Evolutionary conservation across 2,888 invertebrate species (phyloP).

Genomic region (Pterobdella sp.): DNA sequence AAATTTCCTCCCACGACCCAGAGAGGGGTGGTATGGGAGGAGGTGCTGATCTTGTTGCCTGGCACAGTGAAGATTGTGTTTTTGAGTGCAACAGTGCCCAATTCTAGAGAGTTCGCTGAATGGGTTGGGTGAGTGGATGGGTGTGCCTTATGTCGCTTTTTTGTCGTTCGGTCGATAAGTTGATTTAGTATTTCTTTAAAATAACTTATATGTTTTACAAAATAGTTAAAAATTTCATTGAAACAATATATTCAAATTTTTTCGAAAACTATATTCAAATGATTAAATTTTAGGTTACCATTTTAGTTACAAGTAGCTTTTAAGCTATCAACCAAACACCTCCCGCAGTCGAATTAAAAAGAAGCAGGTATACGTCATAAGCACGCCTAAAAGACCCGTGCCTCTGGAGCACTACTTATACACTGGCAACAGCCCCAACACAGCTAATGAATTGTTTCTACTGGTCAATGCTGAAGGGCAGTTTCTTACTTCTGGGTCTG

Average conservation of each 20-base stretch:
- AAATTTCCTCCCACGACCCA: constrained; percentile 44
- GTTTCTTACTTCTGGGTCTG: constrained; percentile 61
- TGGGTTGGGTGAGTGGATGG: constrained; percentile 56
- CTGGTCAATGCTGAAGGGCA: constrained; percentile 70
- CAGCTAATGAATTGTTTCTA: constrained; percentile 57
- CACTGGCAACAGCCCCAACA: constrained; percentile 56
- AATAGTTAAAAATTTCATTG: too few relatives aligned
- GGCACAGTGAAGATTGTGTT: constrained; percentile 89
- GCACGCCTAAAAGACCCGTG: constrained; percentile 83
- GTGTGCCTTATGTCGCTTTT: neutral
- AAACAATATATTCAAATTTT: too few relatives aligned
- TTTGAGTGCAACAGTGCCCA: constrained; percentile 95
- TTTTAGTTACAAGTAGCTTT: neutral
- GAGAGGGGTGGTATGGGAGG: constrained; percentile 98
- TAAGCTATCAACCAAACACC: too few relatives aligned
- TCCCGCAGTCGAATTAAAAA: constrained; percentile 57
- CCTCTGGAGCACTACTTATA: constrained; percentile 90
- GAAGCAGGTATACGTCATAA: constrained; percentile 80
- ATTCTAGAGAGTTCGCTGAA: constrained; percentile 82
- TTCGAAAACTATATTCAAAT: neutral
- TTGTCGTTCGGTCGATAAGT: neutral
- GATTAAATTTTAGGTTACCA: neutral
- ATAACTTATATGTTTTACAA: too few relatives aligned
- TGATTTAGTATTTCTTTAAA: neutral
- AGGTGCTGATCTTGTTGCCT: constrained; percentile 88